These are phyloP conservation scores for Pseudococcus viburni DNA, from an alignment of 2,888 invertebrate genomes.

Conservation along the genomic window DNA sequence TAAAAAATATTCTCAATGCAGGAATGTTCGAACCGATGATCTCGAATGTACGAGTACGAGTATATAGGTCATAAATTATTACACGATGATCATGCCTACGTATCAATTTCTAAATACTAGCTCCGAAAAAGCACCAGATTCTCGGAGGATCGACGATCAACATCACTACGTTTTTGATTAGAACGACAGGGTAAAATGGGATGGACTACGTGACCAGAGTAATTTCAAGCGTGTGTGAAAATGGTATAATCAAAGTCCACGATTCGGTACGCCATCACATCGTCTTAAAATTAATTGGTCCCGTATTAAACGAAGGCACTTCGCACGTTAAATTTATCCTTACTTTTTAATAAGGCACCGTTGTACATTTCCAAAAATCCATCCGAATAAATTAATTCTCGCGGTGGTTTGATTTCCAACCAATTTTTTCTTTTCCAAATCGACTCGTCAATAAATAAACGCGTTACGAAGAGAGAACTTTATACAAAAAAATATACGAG, in stretches of 20 bases:
- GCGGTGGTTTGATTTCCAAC: not conserved
- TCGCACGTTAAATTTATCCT: constrained; percentile 24
- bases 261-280: not conserved
- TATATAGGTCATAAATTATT: constrained; percentile 17
- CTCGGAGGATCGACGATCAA: not conserved
- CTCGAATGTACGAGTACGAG: constrained; percentile 29
- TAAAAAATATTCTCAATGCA: constrained; percentile 38
- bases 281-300: constrained; percentile 53
- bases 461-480: constrained; percentile 2
- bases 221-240: not conserved
- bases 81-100: not conserved
- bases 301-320: constrained; percentile 58
- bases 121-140: too few relatives aligned
- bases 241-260: not conserved
- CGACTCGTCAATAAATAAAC: constrained; percentile 23
- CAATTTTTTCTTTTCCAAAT: constrained; percentile 2
- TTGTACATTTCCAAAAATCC: not conserved
- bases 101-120: too few relatives aligned
- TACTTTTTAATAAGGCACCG: constrained; percentile 54
- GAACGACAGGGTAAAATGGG: not conserved
- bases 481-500: not conserved
- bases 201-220: not conserved
- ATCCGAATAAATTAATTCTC: not conserved
- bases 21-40: constrained; percentile 49
- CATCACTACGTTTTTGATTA: not conserved